Evolutionary conservation across 2,113 vertebrate species (phyloP).

Genomic region (Puma concolor): DNA sequence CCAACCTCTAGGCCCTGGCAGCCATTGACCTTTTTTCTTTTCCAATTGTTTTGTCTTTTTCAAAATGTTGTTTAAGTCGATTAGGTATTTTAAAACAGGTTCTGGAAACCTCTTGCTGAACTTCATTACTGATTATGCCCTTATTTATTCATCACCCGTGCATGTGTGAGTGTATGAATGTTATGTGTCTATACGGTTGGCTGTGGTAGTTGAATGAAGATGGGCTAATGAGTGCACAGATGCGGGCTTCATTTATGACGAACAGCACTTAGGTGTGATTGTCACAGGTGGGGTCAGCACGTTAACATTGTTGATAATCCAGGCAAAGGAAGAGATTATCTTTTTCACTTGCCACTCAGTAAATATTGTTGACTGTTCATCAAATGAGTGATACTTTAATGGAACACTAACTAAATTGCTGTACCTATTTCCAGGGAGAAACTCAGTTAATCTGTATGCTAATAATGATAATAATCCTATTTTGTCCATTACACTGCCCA

Average conservation of each 20-base stretch:
- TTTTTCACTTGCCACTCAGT: conserved; percentile 13
- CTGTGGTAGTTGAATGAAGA: not conserved
- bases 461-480: not conserved
- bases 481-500: conserved; percentile 14
- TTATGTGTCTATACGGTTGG: not conserved
- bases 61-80: not conserved
- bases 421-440: not conserved
- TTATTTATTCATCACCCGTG: not conserved
- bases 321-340: not conserved
- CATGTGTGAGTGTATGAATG: not conserved
- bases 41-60: not conserved
- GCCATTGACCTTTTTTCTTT: not conserved
- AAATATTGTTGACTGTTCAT: conserved; percentile 38
- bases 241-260: not conserved
- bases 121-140: not conserved
- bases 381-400: not conserved
- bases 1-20: not conserved
- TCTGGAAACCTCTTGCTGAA: not conserved
- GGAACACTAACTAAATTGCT: not conserved
- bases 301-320: not conserved
- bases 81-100: not conserved
- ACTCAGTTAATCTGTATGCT: not conserved
- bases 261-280: not conserved
- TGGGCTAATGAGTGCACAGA: not conserved
- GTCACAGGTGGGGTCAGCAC: not conserved